Conservation (phyloP, 2,888 invertebrate genomes). For the Lycocerus yunnanus region DNA sequence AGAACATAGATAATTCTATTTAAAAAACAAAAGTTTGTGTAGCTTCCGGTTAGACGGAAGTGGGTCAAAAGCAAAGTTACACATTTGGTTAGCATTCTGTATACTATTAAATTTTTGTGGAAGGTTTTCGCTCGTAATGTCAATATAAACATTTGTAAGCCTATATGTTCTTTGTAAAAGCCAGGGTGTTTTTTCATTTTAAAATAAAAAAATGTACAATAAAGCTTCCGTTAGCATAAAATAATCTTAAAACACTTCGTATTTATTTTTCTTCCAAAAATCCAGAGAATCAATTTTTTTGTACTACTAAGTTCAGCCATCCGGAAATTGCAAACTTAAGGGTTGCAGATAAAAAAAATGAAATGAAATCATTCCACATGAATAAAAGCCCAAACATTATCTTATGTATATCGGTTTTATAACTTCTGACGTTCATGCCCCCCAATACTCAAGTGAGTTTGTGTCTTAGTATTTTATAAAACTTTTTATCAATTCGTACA, state of each 20-base stretch:
- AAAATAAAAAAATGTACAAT: neutral
- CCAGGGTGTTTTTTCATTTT: neutral
- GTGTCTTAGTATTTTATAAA: neutral
- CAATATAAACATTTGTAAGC: neutral
- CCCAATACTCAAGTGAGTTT: neutral
- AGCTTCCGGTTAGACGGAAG: neutral
- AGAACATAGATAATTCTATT: neutral
- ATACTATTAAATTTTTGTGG: neutral
- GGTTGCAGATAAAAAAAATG: neutral
- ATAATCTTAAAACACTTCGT: neutral
- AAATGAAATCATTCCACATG: neutral
- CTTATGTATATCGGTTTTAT: neutral
- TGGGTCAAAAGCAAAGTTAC: neutral
- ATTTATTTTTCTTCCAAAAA: neutral
- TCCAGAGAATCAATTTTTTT: neutral
- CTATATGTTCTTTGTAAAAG: neutral
- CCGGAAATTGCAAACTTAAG: neutral
- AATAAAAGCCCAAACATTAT: neutral
- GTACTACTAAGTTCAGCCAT: neutral
- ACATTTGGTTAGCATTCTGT: neutral
- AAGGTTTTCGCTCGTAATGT: neutral
- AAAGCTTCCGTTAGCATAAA: neutral
- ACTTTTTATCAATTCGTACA: neutral
- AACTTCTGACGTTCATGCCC: neutral
- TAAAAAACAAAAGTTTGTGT: neutral